These are phyloP conservation scores for Ploceus nigricollis DNA, from an alignment of 2,113 vertebrate species.

Conservation along the genomic window DNA sequence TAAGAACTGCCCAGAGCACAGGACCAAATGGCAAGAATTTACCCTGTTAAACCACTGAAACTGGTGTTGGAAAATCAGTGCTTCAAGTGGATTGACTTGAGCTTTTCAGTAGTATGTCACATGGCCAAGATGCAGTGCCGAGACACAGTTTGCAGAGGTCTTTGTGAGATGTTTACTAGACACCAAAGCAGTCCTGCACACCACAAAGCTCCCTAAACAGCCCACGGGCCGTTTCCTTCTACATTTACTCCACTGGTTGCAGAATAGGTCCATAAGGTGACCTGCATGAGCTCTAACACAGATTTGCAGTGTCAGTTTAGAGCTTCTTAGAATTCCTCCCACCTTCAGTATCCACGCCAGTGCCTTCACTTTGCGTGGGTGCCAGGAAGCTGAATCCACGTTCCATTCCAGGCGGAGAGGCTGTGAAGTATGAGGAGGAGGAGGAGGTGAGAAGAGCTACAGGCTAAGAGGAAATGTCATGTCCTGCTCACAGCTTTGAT, in stretches of 20 bases:
- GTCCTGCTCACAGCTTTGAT: background rate
- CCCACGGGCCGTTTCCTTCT: background rate
- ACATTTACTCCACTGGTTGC: background rate
- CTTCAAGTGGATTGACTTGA: background rate
- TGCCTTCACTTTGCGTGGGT: background rate
- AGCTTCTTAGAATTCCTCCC: constrained; percentile 15
- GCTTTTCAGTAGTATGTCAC: background rate
- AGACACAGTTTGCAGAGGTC: background rate
- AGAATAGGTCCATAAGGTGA: background rate
- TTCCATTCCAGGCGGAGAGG: background rate
- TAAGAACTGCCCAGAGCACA: background rate
- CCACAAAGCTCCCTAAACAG: background rate
- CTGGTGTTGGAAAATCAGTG: background rate
- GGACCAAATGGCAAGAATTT: background rate
- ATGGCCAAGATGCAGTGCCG: background rate
- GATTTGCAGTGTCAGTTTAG: background rate
- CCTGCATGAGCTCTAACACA: background rate
- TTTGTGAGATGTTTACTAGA: background rate
- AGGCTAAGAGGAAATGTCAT: background rate
- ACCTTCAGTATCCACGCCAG: background rate
- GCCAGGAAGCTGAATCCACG: background rate
- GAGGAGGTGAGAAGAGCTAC: background rate
- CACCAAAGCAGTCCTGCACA: background rate
- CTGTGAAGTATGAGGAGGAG: background rate
- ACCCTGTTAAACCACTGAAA: background rate